phyloP scores from a whole-genome alignment of 1,140 invertebrate genomes.

The Drosophila leontia region DNA sequence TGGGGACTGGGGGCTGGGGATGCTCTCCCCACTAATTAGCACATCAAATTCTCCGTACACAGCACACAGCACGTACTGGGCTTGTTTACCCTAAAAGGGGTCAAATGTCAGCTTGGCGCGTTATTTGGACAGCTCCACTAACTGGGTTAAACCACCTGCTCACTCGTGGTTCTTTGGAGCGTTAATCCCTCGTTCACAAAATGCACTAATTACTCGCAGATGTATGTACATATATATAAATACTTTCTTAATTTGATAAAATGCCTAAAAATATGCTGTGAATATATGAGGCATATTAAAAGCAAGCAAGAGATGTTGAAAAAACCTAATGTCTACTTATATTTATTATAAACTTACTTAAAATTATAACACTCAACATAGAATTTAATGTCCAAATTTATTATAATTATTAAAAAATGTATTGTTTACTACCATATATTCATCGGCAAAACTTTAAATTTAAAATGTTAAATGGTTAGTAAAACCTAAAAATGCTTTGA shows the following conservation, averaged over 20 bases:
- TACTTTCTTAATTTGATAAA: not conserved
- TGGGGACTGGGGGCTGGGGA: not conserved
- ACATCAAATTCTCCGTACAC: conserved; percentile 41
- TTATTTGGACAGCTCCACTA: conserved; percentile 44
- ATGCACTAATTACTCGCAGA: conserved; percentile 14
- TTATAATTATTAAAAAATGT: too few relatives aligned
- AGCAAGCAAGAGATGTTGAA: not conserved
- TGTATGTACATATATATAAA: not conserved
- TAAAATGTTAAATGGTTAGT: too few relatives aligned
- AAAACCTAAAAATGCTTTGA: too few relatives aligned
- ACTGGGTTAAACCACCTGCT: conserved; percentile 34
- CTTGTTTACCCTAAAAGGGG: conserved; percentile 28
- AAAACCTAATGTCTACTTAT: not conserved
- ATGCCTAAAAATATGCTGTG: conserved; percentile 46
- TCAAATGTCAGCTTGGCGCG: conserved; percentile 46
- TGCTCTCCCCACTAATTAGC: conserved; percentile 49
- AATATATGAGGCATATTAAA: not conserved
- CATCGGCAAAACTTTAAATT: too few relatives aligned
- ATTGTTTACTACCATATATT: too few relatives aligned
- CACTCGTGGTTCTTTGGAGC: conserved; percentile 36
- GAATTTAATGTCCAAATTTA: not conserved
- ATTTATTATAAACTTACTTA: not conserved
- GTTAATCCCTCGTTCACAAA: conserved; percentile 20
- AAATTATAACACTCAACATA: too few relatives aligned
- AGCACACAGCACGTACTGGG: conserved; percentile 1